Evolutionary conservation across 2,888 invertebrate species (phyloP), one percentile per base, ranked within the genome.

Genomic region (Cheilosia grossa): DNA sequence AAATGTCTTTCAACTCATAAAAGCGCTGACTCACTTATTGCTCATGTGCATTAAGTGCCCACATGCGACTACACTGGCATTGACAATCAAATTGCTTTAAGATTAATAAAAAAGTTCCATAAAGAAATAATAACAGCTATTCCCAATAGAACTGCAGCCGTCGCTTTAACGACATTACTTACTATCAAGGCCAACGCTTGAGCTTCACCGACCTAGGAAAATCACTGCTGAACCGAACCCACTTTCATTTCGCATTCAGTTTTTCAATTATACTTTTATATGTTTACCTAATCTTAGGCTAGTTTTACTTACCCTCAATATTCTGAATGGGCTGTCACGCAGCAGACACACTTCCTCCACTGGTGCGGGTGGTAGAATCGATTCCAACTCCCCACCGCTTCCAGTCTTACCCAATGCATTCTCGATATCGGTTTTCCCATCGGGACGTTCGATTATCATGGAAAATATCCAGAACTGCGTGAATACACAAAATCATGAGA

Each of bases 321-420:
- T 91, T 74, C 91, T 89, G 87, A 89, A 91, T 53, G 92, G 91
- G 85, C 91, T 96, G 89, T 96, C 96, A 44, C 94, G 94, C 88
- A 97, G 93, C 15, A 96, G 92, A 89, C 97, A 97, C 5, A 96
- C 94, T 63, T 95, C 89, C 59, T 90, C 90, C 3, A 85, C 74
- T 21, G 89, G 88, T 54, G 90, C 91, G 4, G 88, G 82, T 10
- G 4, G 94, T 59, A 90, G 66, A 75, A 90, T 90, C 69, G 91
- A 89, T 87, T 91, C 91, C 70, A 91, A 86, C 58, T 86, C 83
- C 37, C 81, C 63, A 24, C 72, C 64, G 37, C 30, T 73, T 30
- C 24, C 21, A 13, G 47, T 49, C 59, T 72, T 72, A 13, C 15
- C 47, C 21, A 58, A 27, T 51, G 89, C 89, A 27, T 89, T 89